These are phyloP conservation scores for Eilema griseolum DNA, from an alignment of 2,888 invertebrate species.

Conservation along the genomic window DNA sequence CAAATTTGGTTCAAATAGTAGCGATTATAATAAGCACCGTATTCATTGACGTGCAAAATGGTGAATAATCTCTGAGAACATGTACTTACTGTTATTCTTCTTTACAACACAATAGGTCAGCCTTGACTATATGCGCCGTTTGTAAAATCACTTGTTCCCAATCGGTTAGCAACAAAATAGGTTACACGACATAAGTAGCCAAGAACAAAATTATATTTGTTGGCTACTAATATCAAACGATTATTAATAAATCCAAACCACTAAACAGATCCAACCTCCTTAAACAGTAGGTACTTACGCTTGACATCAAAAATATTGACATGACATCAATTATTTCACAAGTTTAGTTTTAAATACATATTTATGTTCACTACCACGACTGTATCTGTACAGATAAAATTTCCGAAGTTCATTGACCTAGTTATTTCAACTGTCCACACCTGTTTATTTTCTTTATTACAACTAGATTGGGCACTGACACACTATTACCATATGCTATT, in stretches of 20 bases:
- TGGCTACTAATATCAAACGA: constrained; percentile 26
- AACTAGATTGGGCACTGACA: constrained; percentile 48
- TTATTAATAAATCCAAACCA: constrained; percentile 23
- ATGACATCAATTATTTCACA: constrained; percentile 43
- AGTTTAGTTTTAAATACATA: constrained; percentile 41
- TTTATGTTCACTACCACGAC: constrained; percentile 43
- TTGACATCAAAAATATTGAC: constrained; percentile 48
- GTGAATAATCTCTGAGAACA: constrained; percentile 28
- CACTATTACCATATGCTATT: too few relatives aligned
- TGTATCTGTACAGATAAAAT: constrained; percentile 62
- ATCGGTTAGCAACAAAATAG: constrained; percentile 52
- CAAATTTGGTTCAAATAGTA: background rate
- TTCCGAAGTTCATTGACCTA: constrained; percentile 56
- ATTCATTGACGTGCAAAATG: constrained; percentile 18
- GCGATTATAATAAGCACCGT: background rate
- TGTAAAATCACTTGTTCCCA: constrained; percentile 56
- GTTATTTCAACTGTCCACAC: constrained; percentile 62
- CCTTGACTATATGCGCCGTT: constrained; percentile 63
- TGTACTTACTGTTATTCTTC: constrained; percentile 43
- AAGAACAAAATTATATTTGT: constrained; percentile 29
- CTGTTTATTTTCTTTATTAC: constrained; percentile 70
- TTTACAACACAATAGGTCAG: constrained; percentile 55
- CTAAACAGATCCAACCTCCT: constrained; percentile 24
- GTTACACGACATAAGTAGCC: constrained; percentile 16
- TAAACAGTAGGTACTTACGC: constrained; percentile 40